phyloP scores from a whole-genome alignment of 2,113 vertebrate genomes.

The Talpa occidentalis region DNA sequence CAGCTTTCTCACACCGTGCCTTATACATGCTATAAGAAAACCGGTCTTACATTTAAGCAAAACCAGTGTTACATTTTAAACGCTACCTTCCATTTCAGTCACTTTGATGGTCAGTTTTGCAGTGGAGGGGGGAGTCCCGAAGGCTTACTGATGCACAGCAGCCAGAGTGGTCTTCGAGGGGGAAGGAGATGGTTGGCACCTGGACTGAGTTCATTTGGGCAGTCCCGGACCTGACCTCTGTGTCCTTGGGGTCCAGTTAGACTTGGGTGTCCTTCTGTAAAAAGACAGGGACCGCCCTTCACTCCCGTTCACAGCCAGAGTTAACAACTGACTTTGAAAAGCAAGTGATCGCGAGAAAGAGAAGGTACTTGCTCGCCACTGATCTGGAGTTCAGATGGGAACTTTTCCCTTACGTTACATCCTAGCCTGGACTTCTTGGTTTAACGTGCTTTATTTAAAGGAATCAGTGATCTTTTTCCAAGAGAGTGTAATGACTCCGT shows the following conservation, averaged over 20 bases:
- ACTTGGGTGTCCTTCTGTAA: neutral
- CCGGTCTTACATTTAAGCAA: constrained; percentile 49
- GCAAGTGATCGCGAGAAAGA: neutral
- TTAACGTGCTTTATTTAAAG: constrained; percentile 20
- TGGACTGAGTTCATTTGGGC: neutral
- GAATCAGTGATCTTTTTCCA: constrained; percentile 38
- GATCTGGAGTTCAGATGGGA: neutral
- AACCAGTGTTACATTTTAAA: constrained; percentile 43
- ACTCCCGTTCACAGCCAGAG: neutral
- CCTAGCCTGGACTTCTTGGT: neutral
- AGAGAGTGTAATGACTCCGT: neutral
- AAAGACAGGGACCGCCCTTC: neutral
- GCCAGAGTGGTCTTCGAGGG: neutral
- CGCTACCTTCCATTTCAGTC: constrained; percentile 30
- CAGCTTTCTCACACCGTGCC: constrained; percentile 80
- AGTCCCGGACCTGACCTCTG: neutral
- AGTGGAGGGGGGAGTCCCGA: neutral
- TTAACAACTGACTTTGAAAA: neutral
- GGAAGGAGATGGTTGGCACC: neutral
- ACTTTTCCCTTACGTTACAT: neutral
- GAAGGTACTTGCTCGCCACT: neutral
- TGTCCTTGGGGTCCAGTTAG: neutral
- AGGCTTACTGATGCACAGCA: neutral
- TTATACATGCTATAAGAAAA: constrained; percentile 62
- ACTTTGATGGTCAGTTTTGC: constrained; percentile 10